Evolutionary conservation across 1,140 invertebrate genomes (phyloP).

Genomic region (Nephila pilipes): DNA sequence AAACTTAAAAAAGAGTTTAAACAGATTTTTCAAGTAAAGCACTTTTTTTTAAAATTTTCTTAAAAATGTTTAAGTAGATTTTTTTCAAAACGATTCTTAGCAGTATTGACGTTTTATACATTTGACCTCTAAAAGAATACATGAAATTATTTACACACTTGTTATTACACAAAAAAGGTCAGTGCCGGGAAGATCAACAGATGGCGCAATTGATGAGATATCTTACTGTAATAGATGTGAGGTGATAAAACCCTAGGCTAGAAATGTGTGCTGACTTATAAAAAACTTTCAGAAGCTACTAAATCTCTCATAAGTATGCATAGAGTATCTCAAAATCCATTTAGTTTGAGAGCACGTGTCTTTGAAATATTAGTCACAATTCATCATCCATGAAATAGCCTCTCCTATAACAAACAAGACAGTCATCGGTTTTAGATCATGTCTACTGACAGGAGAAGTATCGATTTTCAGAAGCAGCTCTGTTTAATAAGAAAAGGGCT

Average conservation of each 20-base stretch:
- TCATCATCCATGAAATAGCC: constrained; percentile 26
- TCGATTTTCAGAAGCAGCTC: constrained; percentile 27
- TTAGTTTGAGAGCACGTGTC: constrained; percentile 14
- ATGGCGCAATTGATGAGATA: background rate
- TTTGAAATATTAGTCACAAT: constrained; percentile 57
- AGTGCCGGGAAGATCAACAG: background rate
- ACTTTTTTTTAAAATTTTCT: too few species aligned
- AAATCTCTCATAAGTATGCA: constrained; percentile 43
- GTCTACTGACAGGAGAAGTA: constrained; percentile 8
- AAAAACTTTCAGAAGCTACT: background rate
- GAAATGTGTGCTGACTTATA: background rate
- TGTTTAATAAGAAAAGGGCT: background rate
- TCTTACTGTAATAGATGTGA: background rate
- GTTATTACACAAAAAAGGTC: background rate
- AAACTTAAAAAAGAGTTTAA: too few species aligned
- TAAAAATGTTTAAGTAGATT: too few species aligned
- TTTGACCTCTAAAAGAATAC: too few species aligned
- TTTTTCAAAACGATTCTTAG: too few species aligned
- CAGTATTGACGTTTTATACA: too few species aligned
- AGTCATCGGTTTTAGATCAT: constrained; percentile 41
- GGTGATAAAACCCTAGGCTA: background rate
- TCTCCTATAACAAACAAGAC: constrained; percentile 33
- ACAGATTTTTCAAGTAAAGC: too few species aligned
- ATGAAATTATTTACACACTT: background rate
- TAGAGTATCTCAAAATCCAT: constrained; percentile 32